Evolutionary conservation across 2,797 vertebrate species (phyloP).

Genomic region (Psittacula derbiana): DNA sequence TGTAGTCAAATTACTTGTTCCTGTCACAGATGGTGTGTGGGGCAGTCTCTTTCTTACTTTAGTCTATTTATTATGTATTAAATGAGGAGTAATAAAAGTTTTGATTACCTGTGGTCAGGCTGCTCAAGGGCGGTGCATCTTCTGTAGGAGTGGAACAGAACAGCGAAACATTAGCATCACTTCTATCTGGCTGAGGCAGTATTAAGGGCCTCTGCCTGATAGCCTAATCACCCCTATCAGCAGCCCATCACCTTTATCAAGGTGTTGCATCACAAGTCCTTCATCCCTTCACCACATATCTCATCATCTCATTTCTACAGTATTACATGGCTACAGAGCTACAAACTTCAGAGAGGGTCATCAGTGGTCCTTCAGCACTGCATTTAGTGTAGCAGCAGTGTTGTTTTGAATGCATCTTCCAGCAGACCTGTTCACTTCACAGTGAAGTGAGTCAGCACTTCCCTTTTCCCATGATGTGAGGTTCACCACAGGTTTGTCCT

Average conservation of each 20-base stretch:
- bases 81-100: neutral
- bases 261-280: neutral
- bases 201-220: neutral
- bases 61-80: neutral
- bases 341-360: neutral
- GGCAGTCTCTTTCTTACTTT: neutral
- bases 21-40: neutral
- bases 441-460: neutral
- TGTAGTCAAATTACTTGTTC: neutral
- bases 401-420: neutral
- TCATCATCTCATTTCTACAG: neutral
- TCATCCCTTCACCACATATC: neutral
- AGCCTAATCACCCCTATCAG: neutral
- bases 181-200: neutral
- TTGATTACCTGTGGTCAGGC: neutral
- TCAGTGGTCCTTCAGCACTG: neutral
- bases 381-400: neutral
- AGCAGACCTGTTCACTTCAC: neutral
- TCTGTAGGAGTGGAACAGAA: neutral
- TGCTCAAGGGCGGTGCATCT: neutral
- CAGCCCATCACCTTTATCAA: neutral
- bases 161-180: neutral
- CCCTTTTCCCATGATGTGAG: fast-evolving
- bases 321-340: neutral
- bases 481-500: neutral